Evolutionary conservation across 2,113 vertebrate genomes (phyloP), one percentile per base, ranked within the genome.

Genomic region (Alethe diademata): DNA sequence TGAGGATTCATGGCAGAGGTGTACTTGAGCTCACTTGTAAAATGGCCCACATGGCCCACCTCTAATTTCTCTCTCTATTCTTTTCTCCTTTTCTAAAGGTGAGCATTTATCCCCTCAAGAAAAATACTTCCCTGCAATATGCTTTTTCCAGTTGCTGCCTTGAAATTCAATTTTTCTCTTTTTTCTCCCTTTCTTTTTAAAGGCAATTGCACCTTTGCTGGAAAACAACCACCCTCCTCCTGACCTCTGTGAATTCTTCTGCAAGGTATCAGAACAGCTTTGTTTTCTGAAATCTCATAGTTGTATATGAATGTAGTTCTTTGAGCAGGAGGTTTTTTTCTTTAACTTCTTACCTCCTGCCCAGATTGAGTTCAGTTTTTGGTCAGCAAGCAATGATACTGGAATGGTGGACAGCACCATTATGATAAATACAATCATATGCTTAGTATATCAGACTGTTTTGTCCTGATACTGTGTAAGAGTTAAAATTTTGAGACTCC

Each of bases 211-310:
- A 97, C 99, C 99, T 97, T 98, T 99, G 86, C 97, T 99, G 98
- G 99, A 99, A 98, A 99, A 99, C 98, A 99, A 99, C 97, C 99
- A 99, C 76, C 99, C 99, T 64, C 99, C 99, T 29, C 99, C 99
- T 75, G 99, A 99, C 97, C 98, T 99, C 97, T 99, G 99, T 96
- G 99, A 99, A 99, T 99, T 99, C 98, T 99, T 99, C 97, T 99
- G 99, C 98, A 99, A 99, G 99, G 99, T 99, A 98, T 73, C 88
- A 69, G 36, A 90, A 45, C 47, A 81, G 19, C 33, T 90, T 51
- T 56, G 28, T 17, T 67, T 53, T 72, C 78, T 45, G 28, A 42
- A 45, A 67, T 28, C 25, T 84, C 35, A 1, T 28, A n/a, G 15
- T 11, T 50, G 9, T 40, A 9, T 20, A 3, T 28, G 35, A 62